Conservation (phyloP, 2,113 vertebrate genomes). For the Passer domesticus region DNA sequence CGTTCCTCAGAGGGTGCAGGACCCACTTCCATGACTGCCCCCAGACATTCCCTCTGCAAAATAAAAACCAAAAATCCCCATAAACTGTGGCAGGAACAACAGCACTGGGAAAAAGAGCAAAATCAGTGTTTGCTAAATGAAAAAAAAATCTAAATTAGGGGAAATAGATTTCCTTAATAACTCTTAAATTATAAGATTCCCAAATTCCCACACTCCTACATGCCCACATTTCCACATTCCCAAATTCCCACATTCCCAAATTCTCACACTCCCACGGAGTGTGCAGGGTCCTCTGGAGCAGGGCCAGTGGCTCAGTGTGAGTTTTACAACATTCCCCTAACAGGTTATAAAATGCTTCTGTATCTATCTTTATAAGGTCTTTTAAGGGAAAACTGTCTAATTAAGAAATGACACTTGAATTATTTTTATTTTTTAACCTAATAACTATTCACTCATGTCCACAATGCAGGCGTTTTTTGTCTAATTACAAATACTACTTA, state of each 20-base stretch:
- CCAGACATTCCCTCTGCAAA: not conserved
- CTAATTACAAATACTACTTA: no score
- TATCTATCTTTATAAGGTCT: no score
- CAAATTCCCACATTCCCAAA: no score
- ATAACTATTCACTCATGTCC: no score
- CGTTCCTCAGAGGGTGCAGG: not conserved
- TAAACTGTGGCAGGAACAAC: not conserved
- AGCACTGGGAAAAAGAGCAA: not conserved
- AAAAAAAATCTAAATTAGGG: not conserved
- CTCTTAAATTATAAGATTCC: not conserved
- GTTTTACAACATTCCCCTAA: no score
- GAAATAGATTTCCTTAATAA: not conserved
- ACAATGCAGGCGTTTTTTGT: no score
- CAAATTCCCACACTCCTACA: no score
- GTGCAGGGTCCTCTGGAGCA: not conserved
- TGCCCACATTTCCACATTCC: no score
- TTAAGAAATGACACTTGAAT: no score
- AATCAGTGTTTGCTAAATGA: not conserved
- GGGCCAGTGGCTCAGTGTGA: not conserved
- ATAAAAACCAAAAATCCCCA: not conserved
- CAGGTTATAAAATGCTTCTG: no score
- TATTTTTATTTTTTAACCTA: no score
- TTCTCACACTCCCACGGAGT: not conserved
- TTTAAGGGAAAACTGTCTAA: no score
- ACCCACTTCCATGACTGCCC: fast-evolving